Base-by-base conservation (phyloP, 2,888 invertebrate species). In the Blastobasis adustella region DNA sequence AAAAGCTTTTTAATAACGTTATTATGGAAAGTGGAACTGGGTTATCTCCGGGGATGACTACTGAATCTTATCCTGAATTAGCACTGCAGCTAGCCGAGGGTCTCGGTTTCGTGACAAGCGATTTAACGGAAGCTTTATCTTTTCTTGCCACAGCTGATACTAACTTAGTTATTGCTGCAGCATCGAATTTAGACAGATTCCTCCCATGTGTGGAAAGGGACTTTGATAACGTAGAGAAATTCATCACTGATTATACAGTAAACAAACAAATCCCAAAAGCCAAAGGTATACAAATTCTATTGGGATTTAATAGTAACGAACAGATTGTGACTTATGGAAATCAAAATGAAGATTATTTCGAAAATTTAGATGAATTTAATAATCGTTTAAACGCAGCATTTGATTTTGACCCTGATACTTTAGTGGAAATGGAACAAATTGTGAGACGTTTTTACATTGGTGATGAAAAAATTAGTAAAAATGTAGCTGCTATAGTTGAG, bases 281-380 rank as follows among this genome's bases (percentile, higher is more conserved):
- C 0, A 66, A 56, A 45, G 59, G 65, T 36, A 61, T 75, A 9
- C 63, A 73, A 5, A 56, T 80, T 36, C 50, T 83, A 9, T 58
- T 75, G 4, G 83, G 83, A 3, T 79, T 72, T 45, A 78, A 63
- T 45, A 65, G 69, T 45, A 57, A 71, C 41, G 83, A 83, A 63
- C 37, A 43, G n/a, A 49, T 69, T 7, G 5, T 10, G 0, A 4
- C 0, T 3, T 66, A 72, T 50, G 54, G 50, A 0, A 46, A 56
- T 44, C 49, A 47, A 55, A 51, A 59, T 6, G 45, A 51, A 6
- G 63, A 65, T 23, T 52, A 60, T 39, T 75, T 64, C 38, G 43
- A 65, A 47, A 58, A 57, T 39, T 52, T 67, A 6, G 48, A 67
- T 36, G 48, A 69, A 10, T 59, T 76, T 45, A 48, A 52, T 10